Base-by-base conservation (phyloP, 2,888 invertebrate genomes). In the Deilephila elpenor region DNA sequence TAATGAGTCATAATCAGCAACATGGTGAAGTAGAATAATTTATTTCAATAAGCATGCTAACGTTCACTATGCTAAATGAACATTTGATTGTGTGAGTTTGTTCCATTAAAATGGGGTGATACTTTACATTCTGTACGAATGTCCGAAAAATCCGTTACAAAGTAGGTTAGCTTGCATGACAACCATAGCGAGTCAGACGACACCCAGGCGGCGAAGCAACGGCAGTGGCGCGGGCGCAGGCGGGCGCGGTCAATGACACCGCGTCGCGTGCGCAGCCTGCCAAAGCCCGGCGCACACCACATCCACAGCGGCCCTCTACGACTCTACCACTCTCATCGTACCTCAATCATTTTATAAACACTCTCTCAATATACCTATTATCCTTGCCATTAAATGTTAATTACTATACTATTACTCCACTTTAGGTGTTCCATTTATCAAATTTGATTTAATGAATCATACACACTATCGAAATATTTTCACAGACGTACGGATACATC, bases 141-240 rank as follows among this genome's bases (percentile, higher is more conserved):
- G 29, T 17, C 64, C 37, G 37, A 67, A 67, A 67, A 17, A 44
- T 25, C 29, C 51, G 74, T 74, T 72, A 73, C 73, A 71, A 67
- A 71, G 37, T 70, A 19, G 59, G 72, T 67, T 51, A 64, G 67
- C 17, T 44, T 67, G 44, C 51, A 77, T 81, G 84, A 71, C 83
- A 86, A 78, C 86, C 86, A 83, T 88, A 82, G 61, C 71, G 74
- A 81, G 83, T 81, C 86, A 86, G 83, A 84, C 83, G 83, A 81
- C 86, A 86, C 84, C 85, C 83, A 19, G 62, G 34, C 32, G 34
- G 32, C 62, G 62, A 34, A 17, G 34, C 32, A 61, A 37, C 75
- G 73, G 74, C 74, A 56, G 70, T 75, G 71, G 74, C 75, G 74
- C 62, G 73, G 37, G 60, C 32, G 78, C 78, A 78, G 80, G 80